Evolutionary conservation across 1,140 invertebrate species (phyloP).

Genomic region (Acromyrmex heyeri): DNA sequence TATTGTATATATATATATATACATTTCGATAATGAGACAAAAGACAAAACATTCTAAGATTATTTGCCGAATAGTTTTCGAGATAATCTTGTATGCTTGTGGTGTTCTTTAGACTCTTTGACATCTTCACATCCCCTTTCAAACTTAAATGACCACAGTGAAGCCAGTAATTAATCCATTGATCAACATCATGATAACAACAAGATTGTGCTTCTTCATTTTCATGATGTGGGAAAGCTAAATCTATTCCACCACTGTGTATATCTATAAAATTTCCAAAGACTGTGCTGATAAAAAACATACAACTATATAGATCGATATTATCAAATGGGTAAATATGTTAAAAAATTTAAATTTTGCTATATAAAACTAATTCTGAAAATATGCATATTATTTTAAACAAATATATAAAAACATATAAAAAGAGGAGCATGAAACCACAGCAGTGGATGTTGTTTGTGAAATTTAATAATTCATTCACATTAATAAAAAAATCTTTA

Average conservation of each 20-base stretch:
- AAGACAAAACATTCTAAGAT: conserved; percentile 95
- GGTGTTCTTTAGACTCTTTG: conserved; percentile 96
- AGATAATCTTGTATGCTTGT: conserved; percentile 92
- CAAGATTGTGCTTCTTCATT: conserved; percentile 98
- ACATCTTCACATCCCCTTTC: conserved; percentile 93
- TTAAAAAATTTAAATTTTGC: background rate
- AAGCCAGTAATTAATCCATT: conserved; percentile 97
- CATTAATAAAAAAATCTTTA: too few species aligned
- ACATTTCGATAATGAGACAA: conserved; percentile 92
- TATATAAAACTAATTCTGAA: background rate
- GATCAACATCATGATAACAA: conserved; percentile 90
- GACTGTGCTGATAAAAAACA: conserved; percentile 84
- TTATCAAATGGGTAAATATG: background rate
- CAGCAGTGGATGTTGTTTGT: too few species aligned
- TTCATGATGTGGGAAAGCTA: conserved; percentile 98
- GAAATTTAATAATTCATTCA: too few species aligned
- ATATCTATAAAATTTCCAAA: conserved; percentile 94
- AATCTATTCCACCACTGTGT: conserved; percentile 96
- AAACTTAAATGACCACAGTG: conserved; percentile 93
- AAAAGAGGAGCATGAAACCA: too few species aligned
- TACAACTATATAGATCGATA: conserved; percentile 10
- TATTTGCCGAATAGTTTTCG: conserved; percentile 90
- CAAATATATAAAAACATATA: background rate
- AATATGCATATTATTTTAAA: background rate
- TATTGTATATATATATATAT: conserved; percentile 80